phyloP scores from a whole-genome alignment of 2,113 vertebrate genomes.

The Phyllostomus discolor region DNA sequence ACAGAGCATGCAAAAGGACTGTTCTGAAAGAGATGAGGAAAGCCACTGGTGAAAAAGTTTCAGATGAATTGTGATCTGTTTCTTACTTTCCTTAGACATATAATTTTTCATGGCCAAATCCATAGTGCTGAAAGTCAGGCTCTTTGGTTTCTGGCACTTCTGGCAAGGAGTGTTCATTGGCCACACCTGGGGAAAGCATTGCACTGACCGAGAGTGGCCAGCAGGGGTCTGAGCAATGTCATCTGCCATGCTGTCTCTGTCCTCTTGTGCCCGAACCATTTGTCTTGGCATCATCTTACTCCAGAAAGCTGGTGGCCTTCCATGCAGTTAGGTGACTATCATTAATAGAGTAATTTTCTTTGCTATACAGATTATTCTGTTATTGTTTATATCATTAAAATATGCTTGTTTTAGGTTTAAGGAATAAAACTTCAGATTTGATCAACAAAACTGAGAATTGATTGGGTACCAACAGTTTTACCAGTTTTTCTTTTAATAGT shows the following conservation, averaged over 20 bases:
- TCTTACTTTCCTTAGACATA: not conserved
- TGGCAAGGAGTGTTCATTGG: not conserved
- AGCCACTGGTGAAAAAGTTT: not conserved
- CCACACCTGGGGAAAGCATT: not conserved
- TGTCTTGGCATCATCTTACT: not conserved
- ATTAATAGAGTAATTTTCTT: not conserved
- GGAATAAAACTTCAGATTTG: not conserved
- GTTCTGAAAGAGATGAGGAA: not conserved
- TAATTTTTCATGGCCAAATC: not conserved
- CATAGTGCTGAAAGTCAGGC: not conserved
- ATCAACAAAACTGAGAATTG: not conserved
- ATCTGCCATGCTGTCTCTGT: not conserved
- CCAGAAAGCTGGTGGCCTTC: conserved; percentile 25
- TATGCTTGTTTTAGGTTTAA: not conserved
- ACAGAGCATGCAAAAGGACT: not conserved
- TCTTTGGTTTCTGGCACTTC: not conserved
- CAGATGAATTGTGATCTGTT: not conserved
- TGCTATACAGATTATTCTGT: not conserved
- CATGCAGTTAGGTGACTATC: not conserved
- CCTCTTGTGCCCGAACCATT: not conserved
- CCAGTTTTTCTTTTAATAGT: not conserved
- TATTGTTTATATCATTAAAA: not conserved
- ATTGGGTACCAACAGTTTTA: not conserved
- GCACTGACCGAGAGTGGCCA: not conserved
- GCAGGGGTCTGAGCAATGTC: not conserved